Evolutionary conservation across 1,140 invertebrate genomes (phyloP).

Genomic region (Brachionus manjavacas): DNA sequence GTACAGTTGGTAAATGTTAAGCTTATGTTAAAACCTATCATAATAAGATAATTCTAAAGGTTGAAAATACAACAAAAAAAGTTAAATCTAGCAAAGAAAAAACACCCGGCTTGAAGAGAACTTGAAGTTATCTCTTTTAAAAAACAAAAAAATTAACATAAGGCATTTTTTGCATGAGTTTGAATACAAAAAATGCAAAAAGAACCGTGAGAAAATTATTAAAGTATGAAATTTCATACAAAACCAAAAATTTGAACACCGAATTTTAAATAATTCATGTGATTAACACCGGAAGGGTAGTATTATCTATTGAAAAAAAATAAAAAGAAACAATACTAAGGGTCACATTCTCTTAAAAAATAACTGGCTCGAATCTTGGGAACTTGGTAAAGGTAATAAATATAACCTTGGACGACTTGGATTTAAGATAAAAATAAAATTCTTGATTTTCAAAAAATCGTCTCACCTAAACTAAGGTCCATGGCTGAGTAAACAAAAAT

Average conservation of each 20-base stretch:
- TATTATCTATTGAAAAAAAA: neutral
- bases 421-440: neutral
- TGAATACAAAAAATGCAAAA: neutral
- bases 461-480: neutral
- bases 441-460: neutral
- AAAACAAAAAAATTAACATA: neutral
- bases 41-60: neutral
- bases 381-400: neutral
- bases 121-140: neutral
- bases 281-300: neutral
- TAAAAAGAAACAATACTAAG: neutral
- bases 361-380: neutral
- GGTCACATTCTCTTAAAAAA: neutral
- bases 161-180: neutral
- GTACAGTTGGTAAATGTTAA: neutral
- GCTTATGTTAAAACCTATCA: neutral
- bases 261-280: neutral
- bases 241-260: neutral
- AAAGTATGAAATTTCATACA: neutral
- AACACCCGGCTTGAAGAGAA: neutral
- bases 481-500: neutral
- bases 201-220: neutral
- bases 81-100: neutral
- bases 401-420: neutral
- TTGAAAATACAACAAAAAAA: conserved; percentile 11